Conservation (phyloP, 2,797 vertebrate genomes). For the Iguana delicatissima region DNA sequence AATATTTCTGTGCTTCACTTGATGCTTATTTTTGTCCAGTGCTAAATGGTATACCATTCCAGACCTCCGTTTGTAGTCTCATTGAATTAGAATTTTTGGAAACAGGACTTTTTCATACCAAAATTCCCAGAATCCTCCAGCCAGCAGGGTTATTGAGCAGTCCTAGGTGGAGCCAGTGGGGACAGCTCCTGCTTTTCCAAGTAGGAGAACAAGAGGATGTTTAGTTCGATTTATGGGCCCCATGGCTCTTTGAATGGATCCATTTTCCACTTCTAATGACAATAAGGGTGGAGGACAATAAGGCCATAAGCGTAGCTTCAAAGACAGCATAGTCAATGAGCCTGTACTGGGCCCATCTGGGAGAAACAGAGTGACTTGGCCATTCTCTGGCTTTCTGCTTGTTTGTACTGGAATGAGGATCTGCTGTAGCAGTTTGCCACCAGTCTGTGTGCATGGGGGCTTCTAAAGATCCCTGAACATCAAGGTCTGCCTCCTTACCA, state of each 20-base stretch:
- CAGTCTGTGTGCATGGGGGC: not conserved
- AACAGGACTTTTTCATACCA: not conserved
- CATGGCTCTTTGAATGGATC: no score
- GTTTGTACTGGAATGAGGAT: not conserved
- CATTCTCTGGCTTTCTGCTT: not conserved
- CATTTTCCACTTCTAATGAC: no score
- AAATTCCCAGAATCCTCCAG: not conserved
- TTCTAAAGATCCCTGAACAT: not conserved
- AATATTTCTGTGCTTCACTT: conserved; percentile 59
- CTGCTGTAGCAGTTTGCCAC: not conserved
- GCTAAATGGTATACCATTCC: conserved; percentile 48
- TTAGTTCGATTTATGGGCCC: no score
- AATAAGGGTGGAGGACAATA: no score
- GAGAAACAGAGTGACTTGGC: not conserved
- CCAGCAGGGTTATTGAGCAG: not conserved
- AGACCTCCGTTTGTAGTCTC: not conserved
- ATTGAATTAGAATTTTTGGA: not conserved
- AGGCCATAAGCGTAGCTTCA: not conserved
- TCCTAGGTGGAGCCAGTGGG: not conserved
- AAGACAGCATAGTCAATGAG: not conserved
- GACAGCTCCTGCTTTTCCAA: no score
- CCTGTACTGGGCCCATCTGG: not conserved
- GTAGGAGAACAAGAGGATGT: no score
- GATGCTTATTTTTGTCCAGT: conserved; percentile 53
- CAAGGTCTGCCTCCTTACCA: not conserved